Percentiles rank a stretch among this genome's conserved stretches.
Evolutionary conservation across 2,113 vertebrate genomes (phyloP).

Genomic region (Sprattus sprattus): DNA sequence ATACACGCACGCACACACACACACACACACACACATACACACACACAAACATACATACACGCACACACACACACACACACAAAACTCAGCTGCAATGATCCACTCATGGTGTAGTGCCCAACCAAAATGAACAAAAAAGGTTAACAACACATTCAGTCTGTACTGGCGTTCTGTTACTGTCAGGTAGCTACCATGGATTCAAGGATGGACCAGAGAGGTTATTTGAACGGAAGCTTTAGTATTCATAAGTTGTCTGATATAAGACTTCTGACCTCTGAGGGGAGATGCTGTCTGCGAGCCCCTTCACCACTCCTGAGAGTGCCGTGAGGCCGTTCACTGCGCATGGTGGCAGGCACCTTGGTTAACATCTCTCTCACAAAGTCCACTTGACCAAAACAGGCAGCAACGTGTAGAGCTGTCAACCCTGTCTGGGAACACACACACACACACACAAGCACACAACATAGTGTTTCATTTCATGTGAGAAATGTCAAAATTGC

Average conservation of each 20-base stretch:
- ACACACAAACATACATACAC: no score
- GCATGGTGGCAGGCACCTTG: slow-evolving; percentile 50
- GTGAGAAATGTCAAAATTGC: neutral
- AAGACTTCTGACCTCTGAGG: slow-evolving; percentile 46
- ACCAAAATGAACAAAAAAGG: no score
- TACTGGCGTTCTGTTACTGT: no score
- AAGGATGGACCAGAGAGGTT: neutral
- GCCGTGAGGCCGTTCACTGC: slow-evolving; percentile 42
- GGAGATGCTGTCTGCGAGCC: slow-evolving; percentile 18
- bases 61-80: no score
- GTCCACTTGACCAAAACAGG: slow-evolving; percentile 56
- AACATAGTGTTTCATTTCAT: neutral
- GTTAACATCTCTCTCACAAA: slow-evolving; percentile 59
- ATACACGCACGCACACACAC: neutral
- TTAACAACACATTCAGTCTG: no score
- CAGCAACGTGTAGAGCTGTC: slow-evolving; percentile 58
- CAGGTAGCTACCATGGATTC: no score
- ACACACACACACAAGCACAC: slow-evolving; percentile 17
- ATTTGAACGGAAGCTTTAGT: neutral
- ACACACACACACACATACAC: neutral
- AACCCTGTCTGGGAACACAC: slow-evolving; percentile 54
- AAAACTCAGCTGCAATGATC: no score
- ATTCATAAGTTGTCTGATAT: neutral
- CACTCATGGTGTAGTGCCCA: no score
- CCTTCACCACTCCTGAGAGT: slow-evolving; percentile 17